Evolutionary conservation across 2,113 vertebrate genomes (phyloP), one percentile per base, ranked within the genome.

Genomic region (Rhynchomys soricoides): DNA sequence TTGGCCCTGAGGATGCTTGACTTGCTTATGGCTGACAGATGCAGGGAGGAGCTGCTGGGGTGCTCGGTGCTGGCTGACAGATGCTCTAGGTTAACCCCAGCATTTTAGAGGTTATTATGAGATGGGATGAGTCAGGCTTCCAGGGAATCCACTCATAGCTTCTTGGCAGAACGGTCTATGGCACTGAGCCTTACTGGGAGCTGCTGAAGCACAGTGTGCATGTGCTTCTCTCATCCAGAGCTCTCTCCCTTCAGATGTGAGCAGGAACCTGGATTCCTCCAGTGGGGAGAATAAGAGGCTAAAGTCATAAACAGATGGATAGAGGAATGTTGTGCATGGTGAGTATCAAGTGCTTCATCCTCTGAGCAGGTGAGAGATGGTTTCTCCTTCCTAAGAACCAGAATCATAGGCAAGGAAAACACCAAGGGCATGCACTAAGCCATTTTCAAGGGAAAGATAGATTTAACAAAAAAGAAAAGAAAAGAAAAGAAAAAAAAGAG

Each of bases 181-280:
- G 16, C 94, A 48, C 50, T 90, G 70, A 96, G 71, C 43, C 89
- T 83, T 45, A n/a, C 74, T 83, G 48, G 55, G 40, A 89, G 48
- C 40, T 22, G 59, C 75, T 0, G 19, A 29, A 64, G 74, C 29
- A 57, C 21, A 52, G 48, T 86, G 12, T 11, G 34, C 4, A 6
- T 55, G 26, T 12, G 31, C 22, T 66, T 87, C 68, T 9, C 48
- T 8, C 48, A 31, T 34, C 48, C 66, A 71, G 45, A 3, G 4
- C 19, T 52, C 1, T 6, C 2, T 10, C 19, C 22, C 29, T 55
- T 91, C 74, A 82, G 10, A 59, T 1, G 12, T 29, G 5, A 89
- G 66, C 52, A 45, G 34, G 77, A 9, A 29, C 59, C 57, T 78
- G 45, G 83, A 71, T 71, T 94, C 77, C n/a, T 57, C 34, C 45